phyloP scores from a whole-genome alignment of 2,797 vertebrate genomes.

The Chelon labrosus region DNA sequence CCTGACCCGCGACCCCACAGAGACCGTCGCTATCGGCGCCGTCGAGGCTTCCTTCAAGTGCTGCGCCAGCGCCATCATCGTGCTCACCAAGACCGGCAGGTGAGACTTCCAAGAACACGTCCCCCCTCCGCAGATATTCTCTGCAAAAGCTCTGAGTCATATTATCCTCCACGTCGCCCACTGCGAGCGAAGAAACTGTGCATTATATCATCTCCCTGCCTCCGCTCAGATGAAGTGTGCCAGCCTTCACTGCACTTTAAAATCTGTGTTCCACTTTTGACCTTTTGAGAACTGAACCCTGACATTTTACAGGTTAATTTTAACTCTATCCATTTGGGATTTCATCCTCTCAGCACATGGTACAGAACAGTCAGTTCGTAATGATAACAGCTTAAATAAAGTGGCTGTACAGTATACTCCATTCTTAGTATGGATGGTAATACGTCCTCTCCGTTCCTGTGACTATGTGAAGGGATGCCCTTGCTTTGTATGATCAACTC shows the following conservation, averaged over 20 bases:
- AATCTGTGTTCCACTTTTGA: slow-evolving; percentile 62
- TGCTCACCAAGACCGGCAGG: slow-evolving; percentile 98
- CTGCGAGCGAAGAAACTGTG: slow-evolving; percentile 36
- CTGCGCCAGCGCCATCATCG: slow-evolving; percentile 96
- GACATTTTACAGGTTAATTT: slow-evolving; percentile 87
- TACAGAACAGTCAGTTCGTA: slow-evolving; percentile 39
- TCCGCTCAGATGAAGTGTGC: slow-evolving; percentile 43
- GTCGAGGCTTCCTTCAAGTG: slow-evolving; percentile 99
- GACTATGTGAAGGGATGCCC: background rate
- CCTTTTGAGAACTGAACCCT: slow-evolving; percentile 84
- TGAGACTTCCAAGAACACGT: slow-evolving; percentile 69
- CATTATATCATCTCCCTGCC: slow-evolving; percentile 23
- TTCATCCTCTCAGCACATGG: slow-evolving; percentile 42
- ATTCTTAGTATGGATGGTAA: no score
- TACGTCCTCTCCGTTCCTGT: no score
- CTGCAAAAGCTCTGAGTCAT: slow-evolving; percentile 43
- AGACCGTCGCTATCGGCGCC: slow-evolving; percentile 93
- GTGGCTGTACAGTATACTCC: background rate
- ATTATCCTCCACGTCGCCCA: slow-evolving; percentile 6
- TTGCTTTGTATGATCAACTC: background rate
- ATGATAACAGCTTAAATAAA: slow-evolving; percentile 29
- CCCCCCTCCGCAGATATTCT: slow-evolving; percentile 6
- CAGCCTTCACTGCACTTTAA: slow-evolving; percentile 49
- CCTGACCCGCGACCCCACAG: slow-evolving; percentile 97
- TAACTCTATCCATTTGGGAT: slow-evolving; percentile 70